phyloP scores from a whole-genome alignment of 2,888 invertebrate species.

The Erebia ligea region DNA sequence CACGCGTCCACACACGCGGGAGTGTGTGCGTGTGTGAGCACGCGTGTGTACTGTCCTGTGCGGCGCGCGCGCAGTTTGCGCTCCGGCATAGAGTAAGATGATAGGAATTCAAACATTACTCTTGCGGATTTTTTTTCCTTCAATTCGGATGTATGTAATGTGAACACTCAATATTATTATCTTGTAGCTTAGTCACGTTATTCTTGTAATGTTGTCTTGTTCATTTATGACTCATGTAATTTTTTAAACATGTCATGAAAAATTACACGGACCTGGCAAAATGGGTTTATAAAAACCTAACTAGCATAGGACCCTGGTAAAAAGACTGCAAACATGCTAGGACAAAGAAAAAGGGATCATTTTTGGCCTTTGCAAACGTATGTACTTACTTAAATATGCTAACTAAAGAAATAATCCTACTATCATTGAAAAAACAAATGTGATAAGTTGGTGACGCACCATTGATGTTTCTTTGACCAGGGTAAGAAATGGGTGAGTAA shows the following conservation, averaged over 20 bases:
- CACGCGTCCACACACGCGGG: conserved; percentile 69
- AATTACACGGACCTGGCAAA: no score
- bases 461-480: no score
- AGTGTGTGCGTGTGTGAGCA: conserved; percentile 46
- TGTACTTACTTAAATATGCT: no score
- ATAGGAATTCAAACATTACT: conserved; percentile 43
- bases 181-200: not conserved
- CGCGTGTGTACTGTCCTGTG: conserved; percentile 62
- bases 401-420: no score
- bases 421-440: no score
- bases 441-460: no score
- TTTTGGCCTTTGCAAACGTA: no score
- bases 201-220: not conserved
- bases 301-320: no score
- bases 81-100: conserved; percentile 42
- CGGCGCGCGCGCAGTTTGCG: conserved; percentile 68
- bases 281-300: no score
- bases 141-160: conserved; percentile 4
- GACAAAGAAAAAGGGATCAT: no score
- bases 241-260: not conserved
- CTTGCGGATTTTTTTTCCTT: conserved; percentile 27
- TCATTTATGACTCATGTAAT: not conserved
- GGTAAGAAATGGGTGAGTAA: no score
- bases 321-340: no score
- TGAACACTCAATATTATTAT: not conserved